A percentile compares a stretch with the other conserved stretches of the same genome.
These are phyloP conservation scores for Equus quagga DNA, from an alignment of 2,113 vertebrate species.

Conservation along the genomic window DNA sequence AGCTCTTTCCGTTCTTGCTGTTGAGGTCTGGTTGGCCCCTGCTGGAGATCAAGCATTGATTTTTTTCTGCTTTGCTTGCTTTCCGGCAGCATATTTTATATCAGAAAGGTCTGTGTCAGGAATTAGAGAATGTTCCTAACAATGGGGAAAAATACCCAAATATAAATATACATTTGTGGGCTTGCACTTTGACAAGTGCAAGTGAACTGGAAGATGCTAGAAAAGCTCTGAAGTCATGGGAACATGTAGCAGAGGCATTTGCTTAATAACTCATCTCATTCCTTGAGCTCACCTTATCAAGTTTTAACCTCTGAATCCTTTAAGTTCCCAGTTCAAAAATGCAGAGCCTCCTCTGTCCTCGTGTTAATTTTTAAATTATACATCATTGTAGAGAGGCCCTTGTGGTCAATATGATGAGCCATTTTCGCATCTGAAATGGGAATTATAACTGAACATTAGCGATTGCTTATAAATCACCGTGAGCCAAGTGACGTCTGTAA, in stretches of 20 bases:
- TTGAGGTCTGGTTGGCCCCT: slow-evolving; percentile 65
- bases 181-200: slow-evolving; percentile 81
- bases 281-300: slow-evolving; percentile 85
- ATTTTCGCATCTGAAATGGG: slow-evolving; percentile 85
- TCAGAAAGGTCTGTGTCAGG: slow-evolving; percentile 39
- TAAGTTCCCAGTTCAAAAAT: slow-evolving; percentile 85
- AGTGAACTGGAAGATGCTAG: slow-evolving; percentile 79
- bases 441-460: slow-evolving; percentile 85
- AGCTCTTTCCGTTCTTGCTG: slow-evolving; percentile 38
- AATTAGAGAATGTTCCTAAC: slow-evolving; percentile 30
- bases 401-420: slow-evolving; percentile 80
- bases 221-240: slow-evolving; percentile 69
- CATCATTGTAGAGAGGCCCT: slow-evolving; percentile 85
- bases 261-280: slow-evolving; percentile 83
- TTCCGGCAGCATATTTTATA: background rate
- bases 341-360: slow-evolving; percentile 83
- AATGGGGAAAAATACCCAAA: slow-evolving; percentile 65
- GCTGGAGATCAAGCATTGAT: slow-evolving; percentile 57
- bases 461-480: slow-evolving; percentile 73
- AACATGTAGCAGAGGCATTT: slow-evolving; percentile 76
- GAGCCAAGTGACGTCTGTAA: slow-evolving; percentile 73
- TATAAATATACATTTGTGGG: slow-evolving; percentile 70
- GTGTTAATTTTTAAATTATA: slow-evolving; percentile 90
- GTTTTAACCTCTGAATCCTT: slow-evolving; percentile 84
- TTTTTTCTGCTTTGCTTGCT: slow-evolving; percentile 37